Evolutionary conservation across 2,888 invertebrate species (phyloP).

Genomic region (Trachelus tabidus): DNA sequence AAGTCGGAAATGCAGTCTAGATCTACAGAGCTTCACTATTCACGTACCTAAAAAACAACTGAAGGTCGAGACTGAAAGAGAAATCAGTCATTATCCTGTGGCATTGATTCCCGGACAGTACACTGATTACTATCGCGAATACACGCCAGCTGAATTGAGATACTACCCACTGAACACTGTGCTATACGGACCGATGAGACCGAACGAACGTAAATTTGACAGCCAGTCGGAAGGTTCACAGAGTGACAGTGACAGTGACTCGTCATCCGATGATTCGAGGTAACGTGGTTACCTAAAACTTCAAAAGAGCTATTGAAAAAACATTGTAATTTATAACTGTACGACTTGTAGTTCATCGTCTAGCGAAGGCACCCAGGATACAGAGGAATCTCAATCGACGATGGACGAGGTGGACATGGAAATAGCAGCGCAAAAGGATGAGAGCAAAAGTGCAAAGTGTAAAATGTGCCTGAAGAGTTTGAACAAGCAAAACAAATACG

Average conservation of each 20-base stretch:
- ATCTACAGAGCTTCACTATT: slow-evolving; percentile 90
- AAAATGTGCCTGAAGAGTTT: slow-evolving; percentile 67
- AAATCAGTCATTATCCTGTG: slow-evolving; percentile 85
- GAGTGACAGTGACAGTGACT: slow-evolving; percentile 63
- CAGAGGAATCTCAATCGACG: slow-evolving; percentile 64
- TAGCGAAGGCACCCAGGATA: slow-evolving; percentile 65
- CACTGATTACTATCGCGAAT: slow-evolving; percentile 84
- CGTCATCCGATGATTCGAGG: slow-evolving; percentile 68
- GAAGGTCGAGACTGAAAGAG: slow-evolving; percentile 68
- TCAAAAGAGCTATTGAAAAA: slow-evolving; percentile 1
- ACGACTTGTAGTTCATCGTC: slow-evolving; percentile 60
- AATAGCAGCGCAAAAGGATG: slow-evolving; percentile 54
- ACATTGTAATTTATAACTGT: slow-evolving; percentile 13
- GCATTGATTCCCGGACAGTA: slow-evolving; percentile 97
- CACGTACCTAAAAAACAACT: slow-evolving; percentile 77
- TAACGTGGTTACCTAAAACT: slow-evolving; percentile 26
- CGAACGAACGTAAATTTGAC: slow-evolving; percentile 66
- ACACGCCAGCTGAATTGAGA: slow-evolving; percentile 86
- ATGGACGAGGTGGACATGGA: slow-evolving; percentile 64
- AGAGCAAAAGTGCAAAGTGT: slow-evolving; percentile 61
- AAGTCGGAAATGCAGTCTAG: slow-evolving; percentile 85
- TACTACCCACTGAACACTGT: slow-evolving; percentile 95
- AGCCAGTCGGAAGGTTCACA: slow-evolving; percentile 71
- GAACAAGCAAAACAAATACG: slow-evolving; percentile 67
- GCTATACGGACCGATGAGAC: slow-evolving; percentile 73